phyloP scores from a whole-genome alignment of 1,140 invertebrate species.

The Chrysopa pallens region DNA sequence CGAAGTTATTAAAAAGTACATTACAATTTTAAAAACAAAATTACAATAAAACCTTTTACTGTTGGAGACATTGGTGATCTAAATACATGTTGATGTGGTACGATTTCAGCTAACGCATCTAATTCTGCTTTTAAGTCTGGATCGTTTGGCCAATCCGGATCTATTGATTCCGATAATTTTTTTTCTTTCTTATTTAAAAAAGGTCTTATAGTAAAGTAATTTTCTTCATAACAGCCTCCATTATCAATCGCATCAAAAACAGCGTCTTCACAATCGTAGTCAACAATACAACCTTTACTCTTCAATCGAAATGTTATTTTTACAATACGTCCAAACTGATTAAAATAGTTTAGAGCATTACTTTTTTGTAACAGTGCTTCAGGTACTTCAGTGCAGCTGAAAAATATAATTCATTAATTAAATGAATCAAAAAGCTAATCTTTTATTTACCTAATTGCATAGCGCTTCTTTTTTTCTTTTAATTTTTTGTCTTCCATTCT shows the following conservation, averaged over 20 bases:
- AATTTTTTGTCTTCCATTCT: too few species aligned
- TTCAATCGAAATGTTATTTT: slow-evolving; percentile 39
- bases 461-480: too few species aligned
- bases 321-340: slow-evolving; percentile 37
- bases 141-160: slow-evolving; percentile 8
- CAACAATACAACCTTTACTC: slow-evolving; percentile 34
- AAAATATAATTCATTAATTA: slow-evolving; percentile 1
- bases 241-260: slow-evolving; percentile 35
- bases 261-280: slow-evolving; percentile 34
- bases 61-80: slow-evolving; percentile 3
- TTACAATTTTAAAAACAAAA: not conserved
- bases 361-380: slow-evolving; percentile 32
- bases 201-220: slow-evolving; percentile 26
- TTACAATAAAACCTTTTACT: slow-evolving; percentile 1
- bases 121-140: slow-evolving; percentile 29
- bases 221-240: slow-evolving; percentile 34
- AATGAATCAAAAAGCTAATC: too few species aligned
- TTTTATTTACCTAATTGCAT: too few species aligned
- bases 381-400: slow-evolving; percentile 42
- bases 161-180: too few species aligned
- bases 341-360: slow-evolving; percentile 41
- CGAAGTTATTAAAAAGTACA: too few species aligned
- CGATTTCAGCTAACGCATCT: slow-evolving; percentile 20
- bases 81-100: slow-evolving; percentile 1
- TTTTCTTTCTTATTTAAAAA: too few species aligned